Percentiles rank a stretch among this genome's conserved stretches.
Conservation (phyloP, 2,797 vertebrate genomes). For the Alca torda region DNA sequence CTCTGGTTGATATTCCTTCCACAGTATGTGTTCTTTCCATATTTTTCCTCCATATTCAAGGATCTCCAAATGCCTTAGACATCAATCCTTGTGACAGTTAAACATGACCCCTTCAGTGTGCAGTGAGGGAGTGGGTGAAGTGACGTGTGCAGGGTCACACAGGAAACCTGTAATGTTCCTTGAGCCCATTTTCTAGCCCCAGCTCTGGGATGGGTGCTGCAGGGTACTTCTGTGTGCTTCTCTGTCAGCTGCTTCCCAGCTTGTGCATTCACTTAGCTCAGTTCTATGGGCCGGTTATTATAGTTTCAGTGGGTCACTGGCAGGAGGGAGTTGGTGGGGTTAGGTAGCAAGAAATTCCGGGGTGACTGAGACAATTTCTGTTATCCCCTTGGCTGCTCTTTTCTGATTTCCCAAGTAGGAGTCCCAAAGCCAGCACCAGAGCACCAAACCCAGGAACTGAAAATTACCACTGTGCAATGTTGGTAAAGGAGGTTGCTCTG, state of each 20-base stretch:
- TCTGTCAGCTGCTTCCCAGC: neutral
- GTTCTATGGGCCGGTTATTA: neutral
- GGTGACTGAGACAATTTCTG: neutral
- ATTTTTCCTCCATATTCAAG: neutral
- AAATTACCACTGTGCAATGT: neutral
- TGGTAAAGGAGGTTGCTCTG: neutral
- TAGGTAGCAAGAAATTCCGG: neutral
- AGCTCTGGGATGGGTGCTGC: neutral
- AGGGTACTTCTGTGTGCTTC: neutral
- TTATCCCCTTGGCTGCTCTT: neutral
- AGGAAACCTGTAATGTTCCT: neutral
- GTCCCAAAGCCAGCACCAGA: neutral
- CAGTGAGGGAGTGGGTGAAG: neutral
- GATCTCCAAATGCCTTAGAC: neutral
- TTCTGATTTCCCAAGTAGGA: neutral
- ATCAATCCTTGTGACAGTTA: neutral
- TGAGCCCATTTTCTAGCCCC: neutral
- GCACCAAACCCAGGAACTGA: neutral
- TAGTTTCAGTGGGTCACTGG: neutral
- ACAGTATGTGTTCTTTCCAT: neutral
- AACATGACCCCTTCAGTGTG: neutral
- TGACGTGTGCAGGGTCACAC: neutral
- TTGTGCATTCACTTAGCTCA: neutral
- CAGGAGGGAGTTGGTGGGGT: neutral
- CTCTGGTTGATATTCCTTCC: neutral